These are phyloP conservation scores for Brachionus rotundiformis DNA, from an alignment of 1,140 invertebrate species.

Conservation along the genomic window DNA sequence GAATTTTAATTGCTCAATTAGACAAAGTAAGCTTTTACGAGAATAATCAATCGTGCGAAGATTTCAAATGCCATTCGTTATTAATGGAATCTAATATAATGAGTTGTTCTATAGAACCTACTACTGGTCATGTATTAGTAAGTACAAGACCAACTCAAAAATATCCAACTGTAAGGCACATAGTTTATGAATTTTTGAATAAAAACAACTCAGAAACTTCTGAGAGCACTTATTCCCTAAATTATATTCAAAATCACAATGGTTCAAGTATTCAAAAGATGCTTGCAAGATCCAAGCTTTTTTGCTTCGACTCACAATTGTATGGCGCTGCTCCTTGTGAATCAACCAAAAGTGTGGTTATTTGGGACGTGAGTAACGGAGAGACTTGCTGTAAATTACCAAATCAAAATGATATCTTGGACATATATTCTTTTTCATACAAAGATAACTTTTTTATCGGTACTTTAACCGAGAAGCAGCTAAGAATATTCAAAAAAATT, in stretches of 20 bases:
- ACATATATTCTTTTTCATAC: constrained; percentile 68
- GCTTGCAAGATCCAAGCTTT: constrained; percentile 69
- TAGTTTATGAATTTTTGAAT: constrained; percentile 57
- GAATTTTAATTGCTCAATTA: constrained; percentile 76
- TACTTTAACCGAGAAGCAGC: constrained; percentile 70
- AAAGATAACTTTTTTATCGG: constrained; percentile 68
- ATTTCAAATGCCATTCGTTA: constrained; percentile 66
- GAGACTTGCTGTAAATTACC: constrained; percentile 68
- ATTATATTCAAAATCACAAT: constrained; percentile 69
- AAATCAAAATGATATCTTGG: constrained; percentile 69
- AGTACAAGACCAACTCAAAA: constrained; percentile 62
- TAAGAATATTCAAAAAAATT: constrained; percentile 69
- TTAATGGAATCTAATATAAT: constrained; percentile 70
- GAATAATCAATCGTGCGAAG: constrained; percentile 64
- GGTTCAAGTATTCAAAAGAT: constrained; percentile 70
- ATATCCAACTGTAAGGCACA: constrained; percentile 68
- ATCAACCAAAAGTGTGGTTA: constrained; percentile 52
- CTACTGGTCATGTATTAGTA: constrained; percentile 68
- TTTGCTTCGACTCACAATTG: constrained; percentile 59
- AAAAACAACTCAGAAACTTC: constrained; percentile 53
- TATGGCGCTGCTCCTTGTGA: neutral
- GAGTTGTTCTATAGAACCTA: constrained; percentile 71
- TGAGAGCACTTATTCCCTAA: constrained; percentile 62
- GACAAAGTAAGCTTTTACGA: constrained; percentile 72
- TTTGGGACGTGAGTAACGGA: constrained; percentile 72